Evolutionary conservation across 2,888 invertebrate genomes (phyloP).

Genomic region (Sisyra terminalis): DNA sequence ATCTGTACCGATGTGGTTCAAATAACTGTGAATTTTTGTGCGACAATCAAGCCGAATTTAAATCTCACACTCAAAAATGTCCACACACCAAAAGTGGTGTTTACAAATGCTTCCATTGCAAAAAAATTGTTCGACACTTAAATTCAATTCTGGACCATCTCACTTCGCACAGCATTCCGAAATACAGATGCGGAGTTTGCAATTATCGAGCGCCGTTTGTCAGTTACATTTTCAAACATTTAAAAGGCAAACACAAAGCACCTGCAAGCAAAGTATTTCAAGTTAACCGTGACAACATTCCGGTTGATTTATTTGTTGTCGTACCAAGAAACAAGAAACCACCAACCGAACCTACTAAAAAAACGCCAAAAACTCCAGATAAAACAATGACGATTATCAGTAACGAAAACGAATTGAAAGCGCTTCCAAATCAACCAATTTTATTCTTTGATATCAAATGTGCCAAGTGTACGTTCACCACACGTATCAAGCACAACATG

Average conservation of each 20-base stretch:
- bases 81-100: too few relatives aligned
- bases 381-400: conserved; percentile 19
- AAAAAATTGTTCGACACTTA: conserved; percentile 26
- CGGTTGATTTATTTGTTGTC: conserved; percentile 31
- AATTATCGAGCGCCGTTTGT: conserved; percentile 19
- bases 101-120: conserved; percentile 32
- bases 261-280: conserved; percentile 26
- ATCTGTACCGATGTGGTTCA: conserved; percentile 34
- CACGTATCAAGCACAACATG: conserved; percentile 56
- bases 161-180: conserved; percentile 36
- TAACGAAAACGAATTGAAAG: conserved; percentile 42
- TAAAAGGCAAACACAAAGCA: conserved; percentile 33
- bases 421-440: conserved; percentile 46
- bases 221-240: conserved; percentile 27
- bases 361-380: background rate
- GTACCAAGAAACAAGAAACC: conserved; percentile 18
- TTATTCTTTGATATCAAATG: conserved; percentile 43
- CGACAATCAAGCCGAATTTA: conserved; percentile 22
- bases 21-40: conserved; percentile 25
- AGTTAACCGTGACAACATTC: conserved; percentile 28
- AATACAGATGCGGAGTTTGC: conserved; percentile 43
- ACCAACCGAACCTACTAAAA: background rate
- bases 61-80: conserved; percentile 21
- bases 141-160: conserved; percentile 37
- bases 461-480: conserved; percentile 47